These are phyloP conservation scores for Epsilonema sp. DNA, from an alignment of 2,888 invertebrate genomes.

Conservation along the genomic window DNA sequence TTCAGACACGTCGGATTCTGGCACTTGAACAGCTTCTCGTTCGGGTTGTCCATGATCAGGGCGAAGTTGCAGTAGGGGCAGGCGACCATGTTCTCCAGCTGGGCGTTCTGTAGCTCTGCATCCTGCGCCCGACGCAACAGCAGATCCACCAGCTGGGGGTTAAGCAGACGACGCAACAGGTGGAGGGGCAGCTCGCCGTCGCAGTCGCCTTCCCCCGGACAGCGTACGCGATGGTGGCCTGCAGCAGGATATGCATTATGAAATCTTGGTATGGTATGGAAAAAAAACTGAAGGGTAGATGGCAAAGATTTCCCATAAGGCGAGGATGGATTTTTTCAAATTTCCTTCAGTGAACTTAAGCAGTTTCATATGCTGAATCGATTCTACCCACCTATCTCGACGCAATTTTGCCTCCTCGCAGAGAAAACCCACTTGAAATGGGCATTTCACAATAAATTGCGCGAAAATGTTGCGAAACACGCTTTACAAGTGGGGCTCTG, in stretches of 20 bases:
- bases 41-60: slow-evolving; percentile 33
- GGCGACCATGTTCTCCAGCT: slow-evolving; percentile 35
- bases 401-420: too few species aligned
- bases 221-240: not conserved
- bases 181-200: not conserved
- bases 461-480: too few species aligned
- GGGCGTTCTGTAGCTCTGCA: not conserved
- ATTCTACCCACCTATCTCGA: too few species aligned
- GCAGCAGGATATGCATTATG: not conserved
- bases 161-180: not conserved
- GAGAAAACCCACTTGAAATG: too few species aligned
- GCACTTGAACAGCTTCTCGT: slow-evolving; percentile 37
- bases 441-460: too few species aligned
- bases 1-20: slow-evolving; percentile 41
- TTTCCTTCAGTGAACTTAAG: too few species aligned
- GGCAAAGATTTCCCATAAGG: too few species aligned
- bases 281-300: too few species aligned
- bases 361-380: too few species aligned
- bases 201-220: slow-evolving; percentile 8
- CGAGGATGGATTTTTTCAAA: too few species aligned
- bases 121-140: not conserved
- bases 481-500: too few species aligned
- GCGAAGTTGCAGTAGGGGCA: slow-evolving; percentile 43
- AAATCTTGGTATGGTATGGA: too few species aligned
- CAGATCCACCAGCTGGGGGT: slow-evolving; percentile 1